phyloP scores from a whole-genome alignment of 1,140 invertebrate species.

The Lordiphosa collinella region DNA sequence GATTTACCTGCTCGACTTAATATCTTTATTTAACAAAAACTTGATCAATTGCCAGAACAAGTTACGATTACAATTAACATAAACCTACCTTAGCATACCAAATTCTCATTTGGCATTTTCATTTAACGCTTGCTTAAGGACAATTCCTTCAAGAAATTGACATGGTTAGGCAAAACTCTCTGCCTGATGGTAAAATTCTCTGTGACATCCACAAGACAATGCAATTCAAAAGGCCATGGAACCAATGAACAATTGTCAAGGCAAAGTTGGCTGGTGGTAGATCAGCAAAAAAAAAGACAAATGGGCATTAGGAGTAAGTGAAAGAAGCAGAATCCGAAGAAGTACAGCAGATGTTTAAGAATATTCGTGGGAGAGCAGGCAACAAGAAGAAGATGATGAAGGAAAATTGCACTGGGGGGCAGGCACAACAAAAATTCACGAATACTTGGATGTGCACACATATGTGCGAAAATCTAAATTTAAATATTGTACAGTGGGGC shows the following conservation, averaged over 20 bases:
- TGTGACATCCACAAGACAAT: constrained; percentile 46
- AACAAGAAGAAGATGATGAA: neutral
- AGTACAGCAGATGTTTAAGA: constrained; percentile 36
- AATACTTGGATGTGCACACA: constrained; percentile 19
- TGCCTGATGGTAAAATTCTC: constrained; percentile 38
- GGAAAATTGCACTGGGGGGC: neutral
- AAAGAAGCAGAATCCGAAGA: constrained; percentile 9
- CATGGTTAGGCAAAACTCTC: constrained; percentile 45
- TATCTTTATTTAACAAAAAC: no score
- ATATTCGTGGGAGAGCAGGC: constrained; percentile 50
- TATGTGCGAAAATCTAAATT: constrained; percentile 58
- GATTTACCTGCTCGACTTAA: no score
- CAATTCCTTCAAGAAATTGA: constrained; percentile 47
- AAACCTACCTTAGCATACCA: constrained; percentile 12
- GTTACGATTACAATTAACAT: neutral
- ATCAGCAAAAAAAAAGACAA: constrained; percentile 29
- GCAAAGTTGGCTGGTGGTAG: constrained; percentile 17
- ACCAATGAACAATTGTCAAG: constrained; percentile 48
- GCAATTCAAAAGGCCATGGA: constrained; percentile 26
- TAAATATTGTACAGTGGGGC: constrained; percentile 16
- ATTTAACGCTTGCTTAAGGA: constrained; percentile 56
- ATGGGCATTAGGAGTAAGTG: constrained; percentile 42
- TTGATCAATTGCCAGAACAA: no score
- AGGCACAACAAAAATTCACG: neutral
- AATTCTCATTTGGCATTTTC: constrained; percentile 65